Evolutionary conservation across 2,113 vertebrate species (phyloP), one percentile per base, ranked within the genome.

Genomic region (Sander vitreus): DNA sequence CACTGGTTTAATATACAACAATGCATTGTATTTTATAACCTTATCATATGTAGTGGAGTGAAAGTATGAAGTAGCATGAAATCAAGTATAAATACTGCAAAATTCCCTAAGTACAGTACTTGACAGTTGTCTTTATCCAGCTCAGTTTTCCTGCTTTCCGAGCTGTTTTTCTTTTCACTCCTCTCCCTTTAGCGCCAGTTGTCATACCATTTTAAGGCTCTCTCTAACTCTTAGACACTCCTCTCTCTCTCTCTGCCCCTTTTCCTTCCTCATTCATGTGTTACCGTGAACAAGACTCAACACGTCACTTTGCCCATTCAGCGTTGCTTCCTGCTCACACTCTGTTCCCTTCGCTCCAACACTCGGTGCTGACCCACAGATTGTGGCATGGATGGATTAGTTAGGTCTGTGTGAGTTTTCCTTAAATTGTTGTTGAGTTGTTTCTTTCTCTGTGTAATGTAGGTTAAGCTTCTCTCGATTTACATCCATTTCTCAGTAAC

Each of bases 211-310:
- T 67, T 15, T 57, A 9, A 2, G 9, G 30, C 54, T 47, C 33
- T 2, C 30, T 8, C 76, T 79, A 70, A 23, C 47, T 78, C 45
- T 13, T 5, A 11, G 25, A 57, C 59, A 18, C 58, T 58, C 55
- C 67, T 27, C 39, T 43, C 25, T 53, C 53, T 74, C 67, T 53
- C 47, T 50, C 51, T 76, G 27, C 23, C 70, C 78, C 76, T 57
- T 86, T 89, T 91, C 88, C 90, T 91, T 92, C 91, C 91, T 93
- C 86, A 88, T 90, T 91, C 81, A 85, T 83, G 83, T 25, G 64
- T 53, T 68, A 74, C 76, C 12, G 16, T 69, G 78, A 88, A 21
- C 85, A 71, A 79, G 85, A 91, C 87, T 76, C 70, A 63, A 80
- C 86, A 82, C 83, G 78, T 85, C 87, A 89, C 81, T 78, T 78